Percentiles rank a stretch among this genome's conserved stretches.
phyloP scores from a whole-genome alignment of 2,113 vertebrate species.

The Delphinus delphis region DNA sequence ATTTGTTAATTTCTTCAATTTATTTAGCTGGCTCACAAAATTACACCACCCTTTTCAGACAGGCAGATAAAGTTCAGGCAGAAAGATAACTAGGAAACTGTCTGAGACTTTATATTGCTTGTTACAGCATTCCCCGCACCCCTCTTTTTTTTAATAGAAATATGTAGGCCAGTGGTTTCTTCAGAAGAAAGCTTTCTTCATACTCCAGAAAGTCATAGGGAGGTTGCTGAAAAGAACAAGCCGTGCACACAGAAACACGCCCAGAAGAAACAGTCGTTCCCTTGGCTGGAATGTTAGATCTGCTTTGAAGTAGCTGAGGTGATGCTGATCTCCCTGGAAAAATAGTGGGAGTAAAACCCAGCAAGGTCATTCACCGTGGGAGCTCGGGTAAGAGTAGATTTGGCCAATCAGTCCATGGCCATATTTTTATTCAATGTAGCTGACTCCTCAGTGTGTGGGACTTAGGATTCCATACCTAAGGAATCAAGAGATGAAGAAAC shows the following conservation, averaged over 20 bases:
- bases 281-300: neutral
- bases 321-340: neutral
- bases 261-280: neutral
- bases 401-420: neutral
- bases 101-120: neutral
- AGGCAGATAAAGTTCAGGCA: neutral
- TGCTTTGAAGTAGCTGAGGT: neutral
- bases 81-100: constrained; percentile 12
- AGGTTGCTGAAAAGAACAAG: constrained; percentile 47
- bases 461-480: neutral
- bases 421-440: neutral
- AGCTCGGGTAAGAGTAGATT: neutral
- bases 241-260: neutral
- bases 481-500: neutral
- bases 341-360: neutral
- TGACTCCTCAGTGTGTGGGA: neutral
- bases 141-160: neutral
- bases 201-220: constrained; percentile 49
- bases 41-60: neutral
- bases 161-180: constrained; percentile 34
- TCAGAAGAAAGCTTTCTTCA: constrained; percentile 36
- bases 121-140: neutral
- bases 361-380: neutral
- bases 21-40: neutral
- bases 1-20: neutral